Evolutionary conservation across 2,888 invertebrate species (phyloP).

Genomic region (Dexiosoma caninum): DNA sequence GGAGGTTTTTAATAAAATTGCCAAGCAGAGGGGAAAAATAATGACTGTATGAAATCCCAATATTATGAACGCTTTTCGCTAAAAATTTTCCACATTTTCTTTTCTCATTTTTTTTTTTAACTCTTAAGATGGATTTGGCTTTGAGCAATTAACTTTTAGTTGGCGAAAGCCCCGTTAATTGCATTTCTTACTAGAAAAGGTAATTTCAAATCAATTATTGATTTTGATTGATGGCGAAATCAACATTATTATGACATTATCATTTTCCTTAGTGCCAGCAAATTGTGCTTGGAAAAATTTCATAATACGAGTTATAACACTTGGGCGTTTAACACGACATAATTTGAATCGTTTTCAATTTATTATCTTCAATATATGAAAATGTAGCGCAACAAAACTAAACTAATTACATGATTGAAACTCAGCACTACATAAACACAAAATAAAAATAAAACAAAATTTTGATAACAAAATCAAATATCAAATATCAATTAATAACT

Average conservation of each 20-base stretch:
- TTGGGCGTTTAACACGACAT: neutral
- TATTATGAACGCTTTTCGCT: neutral
- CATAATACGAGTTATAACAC: neutral
- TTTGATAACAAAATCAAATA: no score
- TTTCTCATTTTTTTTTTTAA: slow-evolving; percentile 17
- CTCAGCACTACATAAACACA: no score
- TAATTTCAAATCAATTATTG: slow-evolving; percentile 35
- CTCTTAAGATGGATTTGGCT: slow-evolving; percentile 5
- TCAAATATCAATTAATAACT: no score
- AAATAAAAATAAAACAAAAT: no score
- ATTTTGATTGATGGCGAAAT: slow-evolving; percentile 11
- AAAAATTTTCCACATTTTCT: slow-evolving; percentile 33
- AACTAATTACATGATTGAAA: no score
- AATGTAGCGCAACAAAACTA: no score
- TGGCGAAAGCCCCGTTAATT: slow-evolving; percentile 45
- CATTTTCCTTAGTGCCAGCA: neutral
- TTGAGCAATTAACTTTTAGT: slow-evolving; percentile 5
- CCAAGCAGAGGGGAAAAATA: neutral
- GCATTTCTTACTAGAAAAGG: slow-evolving; percentile 32
- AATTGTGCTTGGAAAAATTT: neutral
- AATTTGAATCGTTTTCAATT: no score
- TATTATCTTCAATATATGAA: no score
- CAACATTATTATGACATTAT: slow-evolving; percentile 15
- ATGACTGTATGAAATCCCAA: slow-evolving; percentile 15
- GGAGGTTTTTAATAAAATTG: neutral